Base-by-base conservation (phyloP, 1,140 invertebrate genomes). In the Asobara japonica region DNA sequence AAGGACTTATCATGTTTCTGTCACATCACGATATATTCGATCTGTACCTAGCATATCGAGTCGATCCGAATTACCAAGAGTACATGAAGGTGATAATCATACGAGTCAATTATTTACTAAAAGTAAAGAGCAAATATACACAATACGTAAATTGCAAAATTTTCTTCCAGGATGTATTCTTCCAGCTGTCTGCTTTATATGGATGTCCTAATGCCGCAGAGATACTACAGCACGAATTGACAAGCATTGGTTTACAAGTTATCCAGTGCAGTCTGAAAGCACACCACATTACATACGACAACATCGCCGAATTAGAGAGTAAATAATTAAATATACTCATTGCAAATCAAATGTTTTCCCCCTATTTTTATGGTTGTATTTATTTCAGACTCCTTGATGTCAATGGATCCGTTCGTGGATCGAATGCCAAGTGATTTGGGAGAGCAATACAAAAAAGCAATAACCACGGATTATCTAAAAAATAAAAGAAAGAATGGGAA, bases 361-460 rank as follows among this genome's bases (percentile, higher is more conserved):
- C 7, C 31, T 6, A 33, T 33, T 33, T 6, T 33, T 11, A 45
- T 45, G 41, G 3, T 45, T 5, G 3, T 8, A n/a, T 51, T 56
- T 56, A 22, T 68, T 77, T 60, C 79, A 94, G 94, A 92, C 78
- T 90, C 93, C 29, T 87, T 92, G 0, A 87, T 87, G 72, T 92
- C 94, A 0, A 90, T 95, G 5, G 94, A 93, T 80, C 94, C 94
- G 0, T 95, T 95, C 77, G 78, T 93, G 45, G 83, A 89, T 4
- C 84, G 90, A 18, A 91, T 96, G 71, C 92, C 94, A 0, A 74
- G 85, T 0, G 80, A 89, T 0, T 71, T 92, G 3, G 89, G 90
- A 36, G 87, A 91, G 16, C 88, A 91, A 1, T 95, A 92, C 77
- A 84, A 85, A 25, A 80, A 83, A 16, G 86, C 88, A 30, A 75